phyloP scores from a whole-genome alignment of 2,888 invertebrate species.

The Monochamus alternatus region DNA sequence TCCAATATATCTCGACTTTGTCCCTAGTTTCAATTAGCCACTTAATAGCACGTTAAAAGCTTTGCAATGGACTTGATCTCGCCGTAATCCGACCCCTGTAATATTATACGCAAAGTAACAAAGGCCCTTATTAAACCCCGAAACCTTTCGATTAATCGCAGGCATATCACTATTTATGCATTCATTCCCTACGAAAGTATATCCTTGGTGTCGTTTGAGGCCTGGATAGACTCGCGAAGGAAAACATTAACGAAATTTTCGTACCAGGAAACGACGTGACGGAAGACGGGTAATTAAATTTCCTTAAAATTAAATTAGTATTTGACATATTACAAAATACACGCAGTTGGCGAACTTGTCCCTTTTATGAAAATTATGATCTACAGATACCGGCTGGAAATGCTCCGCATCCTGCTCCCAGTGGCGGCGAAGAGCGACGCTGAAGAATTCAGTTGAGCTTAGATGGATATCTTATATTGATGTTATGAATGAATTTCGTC shows the following conservation, averaged over 20 bases:
- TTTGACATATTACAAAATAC: slow-evolving; percentile 5
- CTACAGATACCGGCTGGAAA: not conserved
- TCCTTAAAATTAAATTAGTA: slow-evolving; percentile 2
- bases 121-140: not conserved
- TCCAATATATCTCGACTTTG: too few species aligned
- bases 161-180: not conserved
- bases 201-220: not conserved
- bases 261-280: slow-evolving; percentile 3
- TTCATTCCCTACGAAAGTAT: not conserved
- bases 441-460: too few species aligned
- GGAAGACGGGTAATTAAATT: not conserved
- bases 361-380: not conserved
- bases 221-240: not conserved
- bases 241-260: slow-evolving; percentile 8
- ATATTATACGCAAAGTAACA: slow-evolving; percentile 1
- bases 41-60: not conserved
- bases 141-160: not conserved
- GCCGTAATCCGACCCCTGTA: not conserved
- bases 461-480: too few species aligned
- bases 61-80: not conserved
- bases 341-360: not conserved
- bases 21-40: too few species aligned
- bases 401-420: not conserved
- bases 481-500: too few species aligned
- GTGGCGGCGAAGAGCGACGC: not conserved